Base-by-base conservation (phyloP, 1,140 invertebrate genomes). In the Orchesella cincta region DNA sequence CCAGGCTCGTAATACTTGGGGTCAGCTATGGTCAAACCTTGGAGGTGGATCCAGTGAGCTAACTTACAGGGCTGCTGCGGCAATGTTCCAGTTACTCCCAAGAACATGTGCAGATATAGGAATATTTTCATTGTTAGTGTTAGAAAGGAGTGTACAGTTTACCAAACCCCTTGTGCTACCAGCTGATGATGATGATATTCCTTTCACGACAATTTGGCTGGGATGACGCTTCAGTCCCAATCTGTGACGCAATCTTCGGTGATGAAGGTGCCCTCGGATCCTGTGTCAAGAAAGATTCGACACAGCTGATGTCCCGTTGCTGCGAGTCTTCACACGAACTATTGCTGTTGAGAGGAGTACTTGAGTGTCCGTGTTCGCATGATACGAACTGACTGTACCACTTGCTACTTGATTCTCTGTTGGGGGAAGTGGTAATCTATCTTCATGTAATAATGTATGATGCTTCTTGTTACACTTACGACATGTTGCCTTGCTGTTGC, bases 381-480 rank as follows among this genome's bases (percentile, higher is more conserved):
- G 57, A 12, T 33, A 12, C 18, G 67, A 12, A 28, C 16, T 12
- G 3, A 23, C 5, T 8, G 8, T 34, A 12, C 20, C 34, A 12
- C 34, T 2, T 34, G 8, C 23, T 8, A 34, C 8, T 34, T 14
- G 26, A 26, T 14, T 62, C 23, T 62, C 57, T 26, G 5, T 5
- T 62, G 5, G 8, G 57, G 5, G 8, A 5, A 18, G 14, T 62
- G 3, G 8, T 26, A 8, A 62, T 0, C 51, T 52, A 62, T 62
- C 54, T 28, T 62, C 54, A 62, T 71, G 67, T 14, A 71, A 26
- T 3, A 71, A 26, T 12, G 67, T 31, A 36, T 71, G 67, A 71
- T 71, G 67, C 18, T 29, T 12, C 12, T 12, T 14, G 8, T 26
- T 26, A 23, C 67, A 71, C 23, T 31, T 33, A 8, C 23, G 8